Conservation (phyloP, 2,113 vertebrate genomes). For the Chamaea fasciata region DNA sequence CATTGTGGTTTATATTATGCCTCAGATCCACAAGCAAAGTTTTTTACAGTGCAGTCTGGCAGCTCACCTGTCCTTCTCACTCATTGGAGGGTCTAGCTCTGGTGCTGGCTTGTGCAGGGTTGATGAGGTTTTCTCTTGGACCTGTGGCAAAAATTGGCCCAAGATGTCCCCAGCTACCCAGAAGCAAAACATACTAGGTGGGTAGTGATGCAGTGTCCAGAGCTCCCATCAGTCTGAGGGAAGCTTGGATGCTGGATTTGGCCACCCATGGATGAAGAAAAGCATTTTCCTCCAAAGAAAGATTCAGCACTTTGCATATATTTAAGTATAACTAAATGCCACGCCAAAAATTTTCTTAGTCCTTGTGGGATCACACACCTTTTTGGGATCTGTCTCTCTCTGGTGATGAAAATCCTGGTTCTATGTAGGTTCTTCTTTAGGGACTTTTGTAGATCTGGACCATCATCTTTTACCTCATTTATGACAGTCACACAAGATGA, state of each 20-base stretch:
- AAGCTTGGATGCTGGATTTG: neutral
- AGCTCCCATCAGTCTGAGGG: neutral
- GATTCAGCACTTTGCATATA: neutral
- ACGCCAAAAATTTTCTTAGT: neutral
- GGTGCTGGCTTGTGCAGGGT: neutral
- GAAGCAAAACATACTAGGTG: neutral
- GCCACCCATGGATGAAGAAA: neutral
- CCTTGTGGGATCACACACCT: neutral
- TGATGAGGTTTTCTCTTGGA: neutral
- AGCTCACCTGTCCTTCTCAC: fast-evolving
- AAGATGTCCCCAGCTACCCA: neutral
- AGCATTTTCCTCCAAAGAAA: neutral
- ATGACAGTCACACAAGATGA: neutral
- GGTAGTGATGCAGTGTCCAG: neutral
- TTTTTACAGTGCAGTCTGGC: neutral
- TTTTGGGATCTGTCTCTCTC: neutral
- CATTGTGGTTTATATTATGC: neutral
- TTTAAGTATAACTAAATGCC: neutral
- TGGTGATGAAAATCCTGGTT: neutral
- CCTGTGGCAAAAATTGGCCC: neutral
- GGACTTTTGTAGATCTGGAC: neutral
- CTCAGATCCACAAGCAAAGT: neutral
- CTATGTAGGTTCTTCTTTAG: neutral
- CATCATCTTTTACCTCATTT: neutral
- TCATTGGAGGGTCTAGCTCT: neutral